Evolutionary conservation across 1,140 invertebrate species (phyloP), one percentile per base, ranked within the genome.

Genomic region (Pseudoatta argentina): DNA sequence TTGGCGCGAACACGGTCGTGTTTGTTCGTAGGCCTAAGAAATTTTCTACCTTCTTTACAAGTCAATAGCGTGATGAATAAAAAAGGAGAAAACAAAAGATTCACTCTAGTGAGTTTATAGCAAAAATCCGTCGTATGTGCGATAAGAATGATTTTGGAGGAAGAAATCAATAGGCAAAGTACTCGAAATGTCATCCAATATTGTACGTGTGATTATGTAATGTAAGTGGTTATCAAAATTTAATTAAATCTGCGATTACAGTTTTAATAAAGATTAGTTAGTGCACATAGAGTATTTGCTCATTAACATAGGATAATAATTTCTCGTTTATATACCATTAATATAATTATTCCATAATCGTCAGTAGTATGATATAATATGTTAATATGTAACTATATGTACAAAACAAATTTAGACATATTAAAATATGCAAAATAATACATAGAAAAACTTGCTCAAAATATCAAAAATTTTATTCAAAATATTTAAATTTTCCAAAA

Each of bases 251-350:
- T 39, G n/a, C 27, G 34, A 34, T 53, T 67, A 64, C 75, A 64
- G 59, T 63, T 55, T 57, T 69, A 39, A 30, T 53, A 71, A 71
- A 81, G 64, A 71, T 67, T 81, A 27, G 21, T 24, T 48, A 6
- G 51, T 59, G 39, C 8, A 59, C 16, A 79, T 67, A 53, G 18
- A 51, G 34, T 44, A 71, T 71, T 71, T 78, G 44, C 75, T 78
- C 59, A 48, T 78, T 78, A 78, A 78, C 44, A 78, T 61, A 21
- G 72, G 27, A 21, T 69, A 69, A 69, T 69, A 69, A 69, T 39
- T 67, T 53, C 44, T 21, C 61, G 48, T 79, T 39, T 64, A 78
- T 64, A 21, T 64, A 44, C 39, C 39, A 79, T 79, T 79, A 79
- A 78, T 48, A 51, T 66, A 66, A 79, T 53, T 79, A 67, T 39